Percentiles rank a stretch among this genome's conserved stretches.
Evolutionary conservation across 2,888 invertebrate species (phyloP).

Genomic region (Tridacna crocea): DNA sequence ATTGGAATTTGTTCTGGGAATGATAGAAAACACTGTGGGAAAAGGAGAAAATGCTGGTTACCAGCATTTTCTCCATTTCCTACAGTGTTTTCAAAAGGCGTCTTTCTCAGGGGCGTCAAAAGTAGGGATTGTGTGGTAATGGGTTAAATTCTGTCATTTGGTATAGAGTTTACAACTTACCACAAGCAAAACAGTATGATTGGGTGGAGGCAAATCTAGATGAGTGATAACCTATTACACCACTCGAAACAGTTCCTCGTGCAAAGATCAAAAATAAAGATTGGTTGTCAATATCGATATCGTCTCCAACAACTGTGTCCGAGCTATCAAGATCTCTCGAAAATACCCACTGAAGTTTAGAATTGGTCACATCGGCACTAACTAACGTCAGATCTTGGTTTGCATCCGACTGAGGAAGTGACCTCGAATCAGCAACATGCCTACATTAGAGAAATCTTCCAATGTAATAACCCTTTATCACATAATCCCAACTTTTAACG

Average conservation of each 20-base stretch:
- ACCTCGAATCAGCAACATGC: no score
- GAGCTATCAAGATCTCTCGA: not conserved
- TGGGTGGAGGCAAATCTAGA: not conserved
- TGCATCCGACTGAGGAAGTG: no score
- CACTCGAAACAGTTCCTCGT: not conserved
- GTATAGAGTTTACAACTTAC: not conserved
- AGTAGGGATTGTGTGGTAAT: no score
- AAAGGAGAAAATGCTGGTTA: not conserved
- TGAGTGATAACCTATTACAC: not conserved
- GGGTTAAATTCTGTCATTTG: not conserved
- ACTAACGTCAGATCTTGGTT: no score
- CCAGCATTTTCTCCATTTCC: not conserved
- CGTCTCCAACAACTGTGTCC: not conserved
- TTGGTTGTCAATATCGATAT: not conserved
- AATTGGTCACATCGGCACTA: no score
- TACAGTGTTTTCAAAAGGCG: not conserved
- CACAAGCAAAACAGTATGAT: constrained; percentile 3
- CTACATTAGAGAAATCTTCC: no score
- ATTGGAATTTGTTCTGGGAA: no score
- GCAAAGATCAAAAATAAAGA: constrained; percentile 11
- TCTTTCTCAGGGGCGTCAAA: no score
- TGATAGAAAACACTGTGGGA: not conserved
- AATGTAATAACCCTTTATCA: no score
- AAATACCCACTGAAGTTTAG: no score
- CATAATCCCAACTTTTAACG: no score